Percentiles rank a stretch among this genome's conserved stretches.
Conservation (phyloP, 2,888 invertebrate species). For the Hydrotaea diabolus region DNA sequence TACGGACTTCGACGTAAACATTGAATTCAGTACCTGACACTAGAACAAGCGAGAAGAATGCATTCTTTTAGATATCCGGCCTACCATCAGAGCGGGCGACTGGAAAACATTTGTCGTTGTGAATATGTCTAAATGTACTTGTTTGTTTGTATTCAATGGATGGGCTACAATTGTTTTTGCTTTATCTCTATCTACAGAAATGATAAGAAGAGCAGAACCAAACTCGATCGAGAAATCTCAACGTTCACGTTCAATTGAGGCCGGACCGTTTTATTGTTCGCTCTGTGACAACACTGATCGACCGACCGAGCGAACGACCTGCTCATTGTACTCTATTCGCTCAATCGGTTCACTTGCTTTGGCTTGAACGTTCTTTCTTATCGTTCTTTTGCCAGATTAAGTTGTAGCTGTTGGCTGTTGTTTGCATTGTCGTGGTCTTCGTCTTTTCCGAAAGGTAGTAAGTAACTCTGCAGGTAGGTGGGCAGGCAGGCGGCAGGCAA, state of each 20-base stretch:
- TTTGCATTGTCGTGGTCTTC: neutral
- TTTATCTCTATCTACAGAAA: neutral
- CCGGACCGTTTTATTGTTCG: neutral
- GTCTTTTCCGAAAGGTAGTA: conserved; percentile 2
- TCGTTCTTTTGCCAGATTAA: conserved; percentile 17
- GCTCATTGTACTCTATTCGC: conserved; percentile 25
- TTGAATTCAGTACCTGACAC: neutral
- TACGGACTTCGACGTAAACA: too few species aligned
- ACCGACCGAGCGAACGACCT: neutral
- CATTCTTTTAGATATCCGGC: neutral
- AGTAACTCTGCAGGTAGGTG: neutral
- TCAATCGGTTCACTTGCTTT: neutral
- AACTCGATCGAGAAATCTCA: neutral
- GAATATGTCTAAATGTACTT: neutral
- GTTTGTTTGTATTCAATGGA: neutral
- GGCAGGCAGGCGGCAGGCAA: too few species aligned
- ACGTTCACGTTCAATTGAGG: neutral
- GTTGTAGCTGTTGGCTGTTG: neutral
- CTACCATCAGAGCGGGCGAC: neutral
- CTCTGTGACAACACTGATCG: neutral
- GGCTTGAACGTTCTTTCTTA: conserved; percentile 2
- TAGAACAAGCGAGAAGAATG: neutral
- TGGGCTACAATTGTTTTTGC: neutral
- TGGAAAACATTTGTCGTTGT: neutral
- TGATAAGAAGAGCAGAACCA: neutral